These are phyloP conservation scores for Drosophila sturtevanti DNA, from an alignment of 1,140 invertebrate genomes.

Conservation along the genomic window DNA sequence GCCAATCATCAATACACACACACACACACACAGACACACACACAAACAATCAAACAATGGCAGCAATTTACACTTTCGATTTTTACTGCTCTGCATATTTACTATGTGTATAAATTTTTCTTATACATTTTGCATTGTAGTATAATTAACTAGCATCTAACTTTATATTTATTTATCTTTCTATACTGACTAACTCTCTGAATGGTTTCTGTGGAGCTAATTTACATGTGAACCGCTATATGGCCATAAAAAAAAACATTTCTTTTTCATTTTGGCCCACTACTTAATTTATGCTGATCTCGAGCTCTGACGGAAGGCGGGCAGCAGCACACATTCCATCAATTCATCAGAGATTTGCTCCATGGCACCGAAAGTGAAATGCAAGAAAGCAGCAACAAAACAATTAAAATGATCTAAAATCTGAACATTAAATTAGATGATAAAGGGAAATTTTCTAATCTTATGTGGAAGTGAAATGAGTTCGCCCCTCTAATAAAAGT, in stretches of 20 bases:
- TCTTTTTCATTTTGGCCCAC: conserved; percentile 67
- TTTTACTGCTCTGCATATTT: conserved; percentile 29
- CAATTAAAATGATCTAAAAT: conserved; percentile 76
- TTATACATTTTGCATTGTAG: conserved; percentile 46
- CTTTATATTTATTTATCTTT: conserved; percentile 49
- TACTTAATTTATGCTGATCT: conserved; percentile 60
- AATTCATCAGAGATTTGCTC: conserved; percentile 62
- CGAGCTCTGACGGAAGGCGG: conserved; percentile 28
- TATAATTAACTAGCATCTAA: conserved; percentile 71
- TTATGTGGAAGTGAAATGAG: conserved; percentile 40
- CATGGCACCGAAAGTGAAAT: conserved; percentile 67
- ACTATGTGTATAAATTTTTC: background rate
- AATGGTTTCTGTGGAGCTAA: conserved; percentile 30
- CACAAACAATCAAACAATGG: conserved; percentile 54
- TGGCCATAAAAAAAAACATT: conserved; percentile 72
- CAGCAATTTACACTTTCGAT: conserved; percentile 69
- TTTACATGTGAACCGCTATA: conserved; percentile 76
- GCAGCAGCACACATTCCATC: conserved; percentile 57
- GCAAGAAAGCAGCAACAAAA: conserved; percentile 42
- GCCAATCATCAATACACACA: conserved; percentile 11
- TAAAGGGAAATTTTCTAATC: conserved; percentile 69
- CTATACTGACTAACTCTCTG: conserved; percentile 9
- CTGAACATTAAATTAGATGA: conserved; percentile 73
- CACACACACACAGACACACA: too few species aligned
- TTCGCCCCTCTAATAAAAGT: conserved; percentile 58